Evolutionary conservation across 2,888 invertebrate species (phyloP), one percentile per base, ranked within the genome.

Genomic region (Conchocele bisecta): DNA sequence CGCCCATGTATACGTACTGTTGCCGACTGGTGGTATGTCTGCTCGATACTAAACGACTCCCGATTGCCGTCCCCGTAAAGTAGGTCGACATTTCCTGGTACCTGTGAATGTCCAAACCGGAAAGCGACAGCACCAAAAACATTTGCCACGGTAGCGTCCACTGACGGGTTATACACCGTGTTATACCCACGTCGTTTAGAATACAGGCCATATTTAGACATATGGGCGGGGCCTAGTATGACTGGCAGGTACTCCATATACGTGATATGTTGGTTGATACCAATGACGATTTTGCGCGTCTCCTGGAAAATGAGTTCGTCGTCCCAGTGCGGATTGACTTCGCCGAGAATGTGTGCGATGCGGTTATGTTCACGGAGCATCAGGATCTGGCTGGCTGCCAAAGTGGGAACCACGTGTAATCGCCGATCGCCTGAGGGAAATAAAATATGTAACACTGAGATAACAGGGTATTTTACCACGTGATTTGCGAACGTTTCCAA

Each of bases 191-290:
- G 95, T 0, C 95, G 94, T 81, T 95, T 89, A 5, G 98, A 93
- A 82, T 96, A 96, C 60, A 98, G 91, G 6, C 96, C 96, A 88
- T 97, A 97, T 4, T 97, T 92, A 85, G 96, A 96, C 70, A 97
- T 95, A 17, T 96, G 95, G 83, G 96, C 96, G 95, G 95, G 96
- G 7, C 97, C 97, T 15, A 98, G 93, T 50, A 98, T 93, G 58
- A 98, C 63, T 7, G 98, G 98, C 59, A 98, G 91, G 61, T 86
- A 91, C 70, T 91, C 91, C 53, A 79, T 85, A 79, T 87, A 91
- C n/a, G 88, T 82, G 31, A 92, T 83, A 68, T 91, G 88, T 56
- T 91, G 92, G 96, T 97, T 82, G 41, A 89, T 80, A 0, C 97
- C 97, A 0, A 93, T 94, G 0, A 97, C 89, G 31, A 98, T 94